Evolutionary conservation across 2,797 vertebrate species (phyloP).

Genomic region (Gallinago solitaria): DNA sequence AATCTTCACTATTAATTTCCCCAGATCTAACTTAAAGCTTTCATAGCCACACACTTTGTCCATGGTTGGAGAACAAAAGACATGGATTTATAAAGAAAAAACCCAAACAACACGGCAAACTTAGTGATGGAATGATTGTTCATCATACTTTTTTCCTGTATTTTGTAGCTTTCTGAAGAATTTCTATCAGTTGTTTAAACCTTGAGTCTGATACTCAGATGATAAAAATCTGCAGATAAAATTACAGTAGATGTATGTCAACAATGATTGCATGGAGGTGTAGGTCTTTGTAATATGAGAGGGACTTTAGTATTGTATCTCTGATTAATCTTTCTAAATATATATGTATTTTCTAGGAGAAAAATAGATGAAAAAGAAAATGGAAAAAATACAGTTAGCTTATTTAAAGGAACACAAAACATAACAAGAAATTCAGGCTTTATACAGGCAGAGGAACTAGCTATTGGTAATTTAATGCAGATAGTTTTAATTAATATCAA

Average conservation of each 20-base stretch:
- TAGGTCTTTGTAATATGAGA: not conserved
- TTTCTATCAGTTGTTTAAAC: not conserved
- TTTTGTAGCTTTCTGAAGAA: not conserved
- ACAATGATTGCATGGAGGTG: not conserved
- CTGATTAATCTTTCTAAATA: not conserved
- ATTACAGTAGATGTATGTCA: not conserved
- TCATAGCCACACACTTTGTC: not conserved
- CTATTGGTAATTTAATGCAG: not conserved
- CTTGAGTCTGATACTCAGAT: not conserved
- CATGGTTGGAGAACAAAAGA: not conserved
- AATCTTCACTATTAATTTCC: not conserved
- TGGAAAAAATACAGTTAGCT: not conserved
- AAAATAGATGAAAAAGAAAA: not conserved
- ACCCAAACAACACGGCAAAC: not conserved
- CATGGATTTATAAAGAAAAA: not conserved
- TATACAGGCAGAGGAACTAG: not conserved
- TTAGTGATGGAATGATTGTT: not conserved
- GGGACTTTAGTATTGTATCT: not conserved
- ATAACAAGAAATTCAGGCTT: not conserved
- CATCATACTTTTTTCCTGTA: not conserved
- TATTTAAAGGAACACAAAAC: not conserved
- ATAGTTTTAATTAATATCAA: slow-evolving; percentile 26
- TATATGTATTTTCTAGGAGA: not conserved
- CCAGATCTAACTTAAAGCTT: not conserved
- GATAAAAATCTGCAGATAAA: not conserved